Conservation (phyloP, 2,888 invertebrate genomes). For the Copidosoma aretas region DNA sequence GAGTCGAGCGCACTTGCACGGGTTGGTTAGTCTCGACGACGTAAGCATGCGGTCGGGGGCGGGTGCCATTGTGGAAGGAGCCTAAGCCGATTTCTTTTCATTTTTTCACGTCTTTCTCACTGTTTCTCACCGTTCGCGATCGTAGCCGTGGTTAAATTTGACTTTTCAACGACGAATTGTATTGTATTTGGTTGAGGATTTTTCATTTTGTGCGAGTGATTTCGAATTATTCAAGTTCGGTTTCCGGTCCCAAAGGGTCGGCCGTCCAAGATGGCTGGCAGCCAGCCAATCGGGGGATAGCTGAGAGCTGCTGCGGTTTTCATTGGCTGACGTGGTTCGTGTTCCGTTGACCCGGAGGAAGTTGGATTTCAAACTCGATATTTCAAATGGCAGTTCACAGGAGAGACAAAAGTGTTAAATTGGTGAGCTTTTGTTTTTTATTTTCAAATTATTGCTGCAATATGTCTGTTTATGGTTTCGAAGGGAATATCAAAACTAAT, state of each 20-base stretch:
- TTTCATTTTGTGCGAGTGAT: constrained; percentile 9
- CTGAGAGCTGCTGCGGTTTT: background rate
- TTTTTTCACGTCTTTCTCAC: background rate
- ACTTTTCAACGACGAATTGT: constrained; percentile 3
- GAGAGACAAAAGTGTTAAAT: background rate
- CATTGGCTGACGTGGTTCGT: background rate
- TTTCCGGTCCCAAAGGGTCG: constrained; percentile 28
- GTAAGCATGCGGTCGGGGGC: background rate
- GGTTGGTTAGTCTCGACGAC: too few relatives aligned
- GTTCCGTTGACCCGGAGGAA: background rate
- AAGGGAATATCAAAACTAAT: too few relatives aligned
- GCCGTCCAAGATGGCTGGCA: background rate
- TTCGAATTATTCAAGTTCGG: constrained; percentile 28
- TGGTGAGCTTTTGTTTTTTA: too few relatives aligned
- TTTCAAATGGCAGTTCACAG: background rate
- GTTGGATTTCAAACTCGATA: background rate
- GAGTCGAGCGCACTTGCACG: too few relatives aligned
- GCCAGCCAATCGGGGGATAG: background rate
- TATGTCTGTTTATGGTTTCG: too few relatives aligned
- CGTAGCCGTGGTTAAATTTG: background rate
- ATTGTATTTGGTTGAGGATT: background rate
- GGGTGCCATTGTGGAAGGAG: constrained; percentile 8
- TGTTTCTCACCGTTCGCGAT: background rate
- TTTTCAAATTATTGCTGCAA: too few relatives aligned
- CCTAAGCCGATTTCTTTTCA: background rate